Evolutionary conservation across 2,888 invertebrate genomes (phyloP), one percentile per base, ranked within the genome.

Genomic region (Nemapogon koenigi): DNA sequence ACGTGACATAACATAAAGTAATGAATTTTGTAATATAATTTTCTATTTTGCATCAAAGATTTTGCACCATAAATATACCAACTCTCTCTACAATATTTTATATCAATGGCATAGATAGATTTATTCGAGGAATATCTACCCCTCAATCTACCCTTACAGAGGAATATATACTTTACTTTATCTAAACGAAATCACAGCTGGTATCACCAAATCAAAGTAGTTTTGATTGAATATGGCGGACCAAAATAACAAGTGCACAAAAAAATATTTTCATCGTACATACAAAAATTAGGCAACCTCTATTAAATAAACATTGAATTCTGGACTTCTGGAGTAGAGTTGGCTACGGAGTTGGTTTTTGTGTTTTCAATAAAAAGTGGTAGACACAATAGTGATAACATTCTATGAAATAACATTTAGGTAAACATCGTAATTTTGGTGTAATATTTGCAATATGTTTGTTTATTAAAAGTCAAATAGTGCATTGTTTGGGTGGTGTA

Each of bases 211-310:
- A n/a, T n/a, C n/a, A n/a, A n/a, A n/a, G n/a, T n/a, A n/a, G n/a
- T n/a, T n/a, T n/a, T n/a, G n/a, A n/a, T n/a, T 19, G 33, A 73
- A 75, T 65, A 78, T 76, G 76, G 76, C 76, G 67, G 70, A 72
- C 59, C 71, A 76, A 69, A 76, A 76, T 76, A 76, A 75, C 73
- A 76, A 75, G 73, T 69, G 76, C 76, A 75, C 76, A 76, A 75
- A 78, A 76, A 71, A 56, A 54, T 68, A 65, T 62, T 69, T 66
- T 65, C 59, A 53, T 46, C 58, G 47, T 45, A 56, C 52, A 54
- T 52, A 33, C 18, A 33, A 33, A 16, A 33, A 19, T n/a, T 19
- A 33, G 33, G 19, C 18, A 33, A 3, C 13, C 18, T 33, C 13
- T 13, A 11, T 13, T 3, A 28, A 17, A 15, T 28, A 28, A 37